A percentile compares a stretch with the other conserved stretches of the same genome.
phyloP scores from a whole-genome alignment of 2,888 invertebrate genomes.

The Chalcis sispes region DNA sequence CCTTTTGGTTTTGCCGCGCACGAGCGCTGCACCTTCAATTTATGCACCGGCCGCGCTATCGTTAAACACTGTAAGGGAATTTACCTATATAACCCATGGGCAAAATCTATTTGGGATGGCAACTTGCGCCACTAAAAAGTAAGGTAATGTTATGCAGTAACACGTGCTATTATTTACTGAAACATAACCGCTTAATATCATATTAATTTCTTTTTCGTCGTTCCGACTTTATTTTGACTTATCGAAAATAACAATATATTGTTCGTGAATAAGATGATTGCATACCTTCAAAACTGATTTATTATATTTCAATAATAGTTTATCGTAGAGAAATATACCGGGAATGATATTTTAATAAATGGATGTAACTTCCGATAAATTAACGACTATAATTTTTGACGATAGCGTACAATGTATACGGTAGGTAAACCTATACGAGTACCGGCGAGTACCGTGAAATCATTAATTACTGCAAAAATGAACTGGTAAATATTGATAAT shows the following conservation, averaged over 20 bases:
- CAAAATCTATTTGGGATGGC: conserved; percentile 16
- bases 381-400: conserved; percentile 7
- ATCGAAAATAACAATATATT: too few relatives aligned
- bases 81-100: not conserved
- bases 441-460: conserved; percentile 23
- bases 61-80: conserved; percentile 22
- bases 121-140: too few relatives aligned
- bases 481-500: conserved; percentile 56
- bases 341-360: conserved; percentile 1
- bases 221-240: too few relatives aligned
- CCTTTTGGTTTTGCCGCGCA: conserved; percentile 30
- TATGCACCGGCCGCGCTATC: conserved; percentile 40
- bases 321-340: too few relatives aligned
- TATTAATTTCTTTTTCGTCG: too few relatives aligned
- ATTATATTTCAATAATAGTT: too few relatives aligned
- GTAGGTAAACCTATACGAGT: conserved; percentile 4
- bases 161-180: too few relatives aligned
- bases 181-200: too few relatives aligned
- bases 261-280: too few relatives aligned
- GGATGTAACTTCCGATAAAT: conserved; percentile 1
- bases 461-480: conserved; percentile 51
- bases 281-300: too few relatives aligned
- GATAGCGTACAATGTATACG: conserved; percentile 27
- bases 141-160: too few relatives aligned
- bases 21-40: conserved; percentile 19